These are phyloP conservation scores for Pygoscelis adeliae DNA, from an alignment of 2,113 vertebrate species.

Conservation along the genomic window DNA sequence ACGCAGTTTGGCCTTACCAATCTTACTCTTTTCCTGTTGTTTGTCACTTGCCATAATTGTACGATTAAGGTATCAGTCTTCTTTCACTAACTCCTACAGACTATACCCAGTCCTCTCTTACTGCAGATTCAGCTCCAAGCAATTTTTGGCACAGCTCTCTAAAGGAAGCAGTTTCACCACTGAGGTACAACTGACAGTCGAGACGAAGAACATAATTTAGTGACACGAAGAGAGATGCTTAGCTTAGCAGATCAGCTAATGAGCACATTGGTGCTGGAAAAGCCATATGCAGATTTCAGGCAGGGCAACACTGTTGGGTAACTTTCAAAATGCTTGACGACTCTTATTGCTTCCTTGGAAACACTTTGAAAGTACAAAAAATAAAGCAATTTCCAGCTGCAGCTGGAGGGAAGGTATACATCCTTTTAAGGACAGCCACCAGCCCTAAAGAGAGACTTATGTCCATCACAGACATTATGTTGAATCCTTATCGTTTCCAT, in stretches of 20 bases:
- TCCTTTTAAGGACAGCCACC: neutral
- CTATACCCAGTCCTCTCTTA: neutral
- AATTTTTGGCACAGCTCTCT: neutral
- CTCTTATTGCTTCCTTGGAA: neutral
- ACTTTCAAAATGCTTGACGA: neutral
- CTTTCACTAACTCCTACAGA: neutral
- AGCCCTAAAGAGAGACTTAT: neutral
- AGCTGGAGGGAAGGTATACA: neutral
- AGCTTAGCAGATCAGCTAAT: neutral
- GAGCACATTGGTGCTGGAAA: neutral
- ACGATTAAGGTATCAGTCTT: neutral
- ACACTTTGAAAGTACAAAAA: neutral
- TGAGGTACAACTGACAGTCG: neutral
- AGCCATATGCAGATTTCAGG: neutral
- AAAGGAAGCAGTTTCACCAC: neutral
- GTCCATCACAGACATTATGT: neutral
- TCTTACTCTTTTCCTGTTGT: neutral
- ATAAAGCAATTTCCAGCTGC: neutral
- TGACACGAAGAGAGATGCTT: neutral
- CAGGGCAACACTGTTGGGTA: neutral
- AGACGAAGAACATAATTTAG: neutral
- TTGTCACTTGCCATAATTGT: neutral
- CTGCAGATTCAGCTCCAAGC: neutral
- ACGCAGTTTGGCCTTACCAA: neutral
- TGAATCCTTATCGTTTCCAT: rapidly evolving